Evolutionary conservation across 2,113 vertebrate species (phyloP).

Genomic region (Rhinolophus ferrumequinum): DNA sequence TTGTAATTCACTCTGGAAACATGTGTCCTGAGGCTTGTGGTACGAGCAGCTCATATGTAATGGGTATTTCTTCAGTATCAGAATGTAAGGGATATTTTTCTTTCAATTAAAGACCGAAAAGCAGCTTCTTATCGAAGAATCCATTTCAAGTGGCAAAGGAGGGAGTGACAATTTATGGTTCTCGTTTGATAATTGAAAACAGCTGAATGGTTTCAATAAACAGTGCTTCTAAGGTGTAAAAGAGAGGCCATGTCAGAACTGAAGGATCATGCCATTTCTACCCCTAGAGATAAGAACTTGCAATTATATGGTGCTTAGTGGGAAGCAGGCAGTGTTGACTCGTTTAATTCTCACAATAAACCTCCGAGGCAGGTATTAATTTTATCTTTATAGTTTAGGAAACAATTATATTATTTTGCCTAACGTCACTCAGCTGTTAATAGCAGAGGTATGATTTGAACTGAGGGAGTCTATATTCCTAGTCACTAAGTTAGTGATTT

Average conservation of each 20-base stretch:
- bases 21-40: constrained; percentile 15
- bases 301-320: background rate
- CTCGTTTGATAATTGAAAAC: constrained; percentile 23
- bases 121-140: background rate
- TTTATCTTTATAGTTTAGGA: background rate
- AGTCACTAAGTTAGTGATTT: background rate
- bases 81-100: constrained; percentile 39
- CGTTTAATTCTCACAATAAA: background rate
- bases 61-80: background rate
- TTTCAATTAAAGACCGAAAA: constrained; percentile 37
- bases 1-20: constrained; percentile 60
- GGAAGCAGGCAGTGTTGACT: background rate
- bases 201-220: background rate
- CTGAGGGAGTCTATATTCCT: background rate
- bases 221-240: background rate
- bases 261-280: background rate
- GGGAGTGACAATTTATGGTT: background rate
- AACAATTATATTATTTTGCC: background rate
- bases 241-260: background rate
- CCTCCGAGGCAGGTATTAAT: background rate
- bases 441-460: background rate
- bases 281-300: no score
- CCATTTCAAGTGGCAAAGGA: background rate
- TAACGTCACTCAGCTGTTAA: background rate
- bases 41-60: background rate